These are phyloP conservation scores for Gymnodraco acuticeps DNA, from an alignment of 2,797 vertebrate species.

Conservation along the genomic window DNA sequence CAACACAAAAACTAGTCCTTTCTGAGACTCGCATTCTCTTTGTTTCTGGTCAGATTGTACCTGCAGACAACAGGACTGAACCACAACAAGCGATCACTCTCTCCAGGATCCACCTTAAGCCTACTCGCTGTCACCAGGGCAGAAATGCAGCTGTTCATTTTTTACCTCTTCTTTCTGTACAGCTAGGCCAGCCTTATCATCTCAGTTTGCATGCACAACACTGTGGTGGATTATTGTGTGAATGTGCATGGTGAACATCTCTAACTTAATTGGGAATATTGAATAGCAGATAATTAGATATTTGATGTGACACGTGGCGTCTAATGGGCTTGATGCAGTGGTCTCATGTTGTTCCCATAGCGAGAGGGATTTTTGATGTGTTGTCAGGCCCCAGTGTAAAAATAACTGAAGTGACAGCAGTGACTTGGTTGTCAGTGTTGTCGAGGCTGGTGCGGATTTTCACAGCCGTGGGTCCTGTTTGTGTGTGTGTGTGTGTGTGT, in stretches of 20 bases:
- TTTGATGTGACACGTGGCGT: conserved; percentile 83
- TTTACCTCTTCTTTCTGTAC: conserved; percentile 16
- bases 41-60: conserved; percentile 72
- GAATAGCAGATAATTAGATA: conserved; percentile 86
- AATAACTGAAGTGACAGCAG: conserved; percentile 87
- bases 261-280: conserved; percentile 85
- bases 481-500: conserved; percentile 50
- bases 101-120: conserved; percentile 66
- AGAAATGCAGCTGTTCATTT: conserved; percentile 51
- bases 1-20: conserved; percentile 34
- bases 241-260: conserved; percentile 71
- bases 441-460: conserved; percentile 84
- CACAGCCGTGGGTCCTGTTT: conserved; percentile 81
- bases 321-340: conserved; percentile 86
- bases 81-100: conserved; percentile 69
- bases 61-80: conserved; percentile 64
- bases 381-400: conserved; percentile 85
- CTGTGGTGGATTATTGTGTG: conserved; percentile 62
- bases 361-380: conserved; percentile 84
- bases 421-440: conserved; percentile 86
- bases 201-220: conserved; percentile 58
- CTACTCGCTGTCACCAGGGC: conserved; percentile 70
- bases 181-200: conserved; percentile 56
- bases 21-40: conserved; percentile 44
- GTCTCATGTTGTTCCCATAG: conserved; percentile 84